A percentile compares a stretch with the other conserved stretches of the same genome.
Evolutionary conservation across 2,888 invertebrate species (phyloP).

Genomic region (Eumacrocentrus americanus): DNA sequence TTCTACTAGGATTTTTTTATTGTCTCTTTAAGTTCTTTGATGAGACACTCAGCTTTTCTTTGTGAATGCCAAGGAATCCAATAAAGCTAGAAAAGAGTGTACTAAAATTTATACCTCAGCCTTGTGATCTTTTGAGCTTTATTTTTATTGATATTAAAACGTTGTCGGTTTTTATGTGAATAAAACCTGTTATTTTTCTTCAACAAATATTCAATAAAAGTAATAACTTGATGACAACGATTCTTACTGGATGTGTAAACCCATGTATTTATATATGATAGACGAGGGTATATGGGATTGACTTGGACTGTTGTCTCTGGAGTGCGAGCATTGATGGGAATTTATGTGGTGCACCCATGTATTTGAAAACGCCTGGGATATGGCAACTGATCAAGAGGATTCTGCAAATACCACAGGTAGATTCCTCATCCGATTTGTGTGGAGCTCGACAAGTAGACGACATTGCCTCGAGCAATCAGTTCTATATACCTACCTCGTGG

Average conservation of each 20-base stretch:
- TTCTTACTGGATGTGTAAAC: not conserved
- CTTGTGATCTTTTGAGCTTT: not conserved
- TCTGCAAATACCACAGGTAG: not conserved
- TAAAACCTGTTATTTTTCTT: too few relatives aligned
- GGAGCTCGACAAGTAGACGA: not conserved
- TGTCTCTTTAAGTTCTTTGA: not conserved
- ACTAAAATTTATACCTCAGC: not conserved
- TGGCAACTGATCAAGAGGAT: not conserved
- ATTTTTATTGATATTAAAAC: not conserved
- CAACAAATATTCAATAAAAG: not conserved
- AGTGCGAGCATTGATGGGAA: not conserved
- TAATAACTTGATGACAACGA: not conserved
- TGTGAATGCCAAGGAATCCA: not conserved
- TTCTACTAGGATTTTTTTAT: not conserved
- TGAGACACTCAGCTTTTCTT: not conserved
- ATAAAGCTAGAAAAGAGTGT: not conserved
- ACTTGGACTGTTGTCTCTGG: too few relatives aligned
- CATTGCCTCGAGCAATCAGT: not conserved
- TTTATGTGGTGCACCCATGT: not conserved
- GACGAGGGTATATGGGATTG: too few relatives aligned
- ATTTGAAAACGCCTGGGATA: not conserved
- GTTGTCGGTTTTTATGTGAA: not conserved
- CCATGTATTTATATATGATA: not conserved
- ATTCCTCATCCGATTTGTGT: not conserved
- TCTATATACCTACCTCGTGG: not conserved